Percentiles rank a stretch among this genome's conserved stretches.
Evolutionary conservation across 2,113 vertebrate species (phyloP).

Genomic region (Trematocara nigrifrons): DNA sequence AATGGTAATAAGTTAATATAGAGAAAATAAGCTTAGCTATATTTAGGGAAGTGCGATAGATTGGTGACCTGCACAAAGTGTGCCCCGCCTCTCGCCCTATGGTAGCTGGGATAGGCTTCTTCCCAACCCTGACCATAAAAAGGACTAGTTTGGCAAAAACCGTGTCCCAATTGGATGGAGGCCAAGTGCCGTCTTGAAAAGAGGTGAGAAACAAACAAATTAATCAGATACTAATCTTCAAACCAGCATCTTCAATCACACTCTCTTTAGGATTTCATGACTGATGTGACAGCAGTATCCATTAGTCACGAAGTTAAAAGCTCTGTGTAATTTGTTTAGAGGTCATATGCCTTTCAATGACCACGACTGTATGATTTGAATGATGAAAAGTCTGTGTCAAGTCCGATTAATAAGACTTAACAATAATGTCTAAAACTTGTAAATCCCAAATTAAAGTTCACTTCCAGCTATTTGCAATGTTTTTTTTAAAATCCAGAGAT

Average conservation of each 20-base stretch:
- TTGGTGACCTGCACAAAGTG: neutral
- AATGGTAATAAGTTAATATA: neutral
- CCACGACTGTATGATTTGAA: fast-evolving
- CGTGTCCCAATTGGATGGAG: neutral
- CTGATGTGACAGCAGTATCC: neutral
- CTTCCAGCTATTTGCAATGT: neutral
- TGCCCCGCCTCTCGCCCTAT: fast-evolving
- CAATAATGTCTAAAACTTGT: neutral
- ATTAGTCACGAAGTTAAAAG: neutral
- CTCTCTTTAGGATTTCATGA: neutral
- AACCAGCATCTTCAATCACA: neutral
- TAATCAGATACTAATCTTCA: neutral
- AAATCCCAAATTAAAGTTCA: neutral
- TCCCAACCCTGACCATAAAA: neutral
- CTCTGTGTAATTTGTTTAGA: neutral
- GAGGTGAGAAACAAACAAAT: neutral
- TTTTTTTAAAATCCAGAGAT: neutral
- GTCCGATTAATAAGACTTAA: neutral
- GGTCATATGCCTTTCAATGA: neutral
- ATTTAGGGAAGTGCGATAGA: neutral
- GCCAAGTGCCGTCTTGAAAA: neutral
- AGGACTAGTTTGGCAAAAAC: neutral
- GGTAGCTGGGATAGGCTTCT: neutral
- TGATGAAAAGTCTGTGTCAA: neutral
- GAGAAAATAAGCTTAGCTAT: neutral